Base-by-base conservation (phyloP, 35 echinoderm and acorn worm genomes). In the Heliocidaris tuberculata region DNA sequence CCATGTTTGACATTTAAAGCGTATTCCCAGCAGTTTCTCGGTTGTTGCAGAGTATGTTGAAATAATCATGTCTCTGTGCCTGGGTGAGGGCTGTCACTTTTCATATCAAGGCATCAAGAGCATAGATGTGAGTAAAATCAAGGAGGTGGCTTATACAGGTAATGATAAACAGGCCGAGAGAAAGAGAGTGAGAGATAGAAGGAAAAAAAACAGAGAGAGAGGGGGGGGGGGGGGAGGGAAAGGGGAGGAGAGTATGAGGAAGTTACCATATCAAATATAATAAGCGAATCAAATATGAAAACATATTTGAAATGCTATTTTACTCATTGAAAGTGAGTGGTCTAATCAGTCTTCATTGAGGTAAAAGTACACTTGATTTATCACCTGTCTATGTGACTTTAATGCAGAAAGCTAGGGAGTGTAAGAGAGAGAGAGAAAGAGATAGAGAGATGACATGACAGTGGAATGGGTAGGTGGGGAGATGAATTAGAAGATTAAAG, bases 1-100 rank as follows among this genome's bases (percentile, higher is more conserved):
- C 31, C 31, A 89, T 89, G 87, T 89, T 89, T 89, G 87, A 89
- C 87, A 47, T 89, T 32, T 48, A 13, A 89, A 89, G 87, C 47
- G 30, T 48, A 78, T 89, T 48, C 87, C 87, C 31, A 89, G 87
- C 31, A 89, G 87, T 48, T 48, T 48, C 19, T 48, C 31, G 47
- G 31, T 47, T 47, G 87, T 42, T 48, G 31, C 87, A 89, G 35
- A 21, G 87, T 48, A 89, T 89, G 87, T 48, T 89, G 87, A 89
- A 89, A 89, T 48, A 89, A 89, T 89, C 29, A 89, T 89, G 87
- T 48, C 87, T 42, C 31, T 47, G 87, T 42, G 87, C 15, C 87
- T 15, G 4, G 87, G 47, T 89, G 87, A 48, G 31, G 87, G 19
- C 87, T 89, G 87, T 89, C 87, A 89, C 31, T 89, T 48, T 89